A percentile compares a stretch with the other conserved stretches of the same genome.
These are phyloP conservation scores for Nyctibius bracteatus DNA, from an alignment of 2,113 vertebrate species.

Conservation along the genomic window DNA sequence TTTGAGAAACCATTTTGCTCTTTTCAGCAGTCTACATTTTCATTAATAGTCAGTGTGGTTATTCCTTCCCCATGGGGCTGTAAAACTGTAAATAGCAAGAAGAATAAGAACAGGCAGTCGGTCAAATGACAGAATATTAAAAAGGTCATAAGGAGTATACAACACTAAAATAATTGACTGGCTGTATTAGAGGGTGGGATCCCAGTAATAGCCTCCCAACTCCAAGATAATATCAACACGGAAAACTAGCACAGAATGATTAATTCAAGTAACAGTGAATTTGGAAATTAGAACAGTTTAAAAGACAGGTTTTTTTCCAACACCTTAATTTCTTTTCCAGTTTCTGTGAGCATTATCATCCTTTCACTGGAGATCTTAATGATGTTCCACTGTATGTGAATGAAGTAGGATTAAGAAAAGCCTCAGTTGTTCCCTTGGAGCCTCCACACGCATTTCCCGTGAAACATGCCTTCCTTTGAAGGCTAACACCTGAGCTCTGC, in stretches of 20 bases:
- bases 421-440: not conserved
- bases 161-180: not conserved
- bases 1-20: not conserved
- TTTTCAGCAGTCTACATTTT: not conserved
- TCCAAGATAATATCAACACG: not conserved
- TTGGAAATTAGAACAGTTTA: not conserved
- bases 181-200: not conserved
- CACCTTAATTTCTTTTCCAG: not conserved
- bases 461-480: not conserved
- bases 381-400: not conserved
- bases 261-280: not conserved
- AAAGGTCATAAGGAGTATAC: not conserved
- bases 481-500: not conserved
- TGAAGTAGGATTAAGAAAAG: not conserved
- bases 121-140: constrained; percentile 9
- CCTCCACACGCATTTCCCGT: not conserved
- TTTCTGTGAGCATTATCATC: not conserved
- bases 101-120: not conserved
- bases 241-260: not conserved
- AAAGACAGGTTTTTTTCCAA: not conserved
- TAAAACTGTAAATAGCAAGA: constrained; percentile 6
- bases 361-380: not conserved
- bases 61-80: not conserved
- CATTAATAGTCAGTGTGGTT: not conserved
- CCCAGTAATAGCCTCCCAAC: not conserved